Conservation (phyloP, 2,888 invertebrate species). For the Mesochorus sp. region DNA sequence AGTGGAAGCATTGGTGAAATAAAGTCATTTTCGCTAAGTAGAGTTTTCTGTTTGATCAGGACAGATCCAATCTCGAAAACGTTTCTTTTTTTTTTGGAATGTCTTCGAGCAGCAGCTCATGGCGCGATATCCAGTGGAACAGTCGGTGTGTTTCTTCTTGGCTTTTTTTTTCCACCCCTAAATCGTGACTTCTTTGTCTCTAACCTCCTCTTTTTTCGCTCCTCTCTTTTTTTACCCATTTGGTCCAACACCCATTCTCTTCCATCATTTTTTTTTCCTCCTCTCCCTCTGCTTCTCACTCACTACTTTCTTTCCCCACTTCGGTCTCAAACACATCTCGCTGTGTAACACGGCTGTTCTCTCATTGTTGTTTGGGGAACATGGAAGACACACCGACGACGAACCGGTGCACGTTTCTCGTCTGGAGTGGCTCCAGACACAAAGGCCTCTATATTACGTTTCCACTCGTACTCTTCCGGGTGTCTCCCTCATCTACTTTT, state of each 20-base stretch:
- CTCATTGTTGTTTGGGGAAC: constrained; percentile 78
- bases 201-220: constrained; percentile 23
- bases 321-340: constrained; percentile 6
- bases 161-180: constrained; percentile 27
- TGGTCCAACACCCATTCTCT: neutral
- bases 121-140: too few relatives aligned
- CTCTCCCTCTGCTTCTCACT: constrained; percentile 20
- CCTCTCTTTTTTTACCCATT: neutral
- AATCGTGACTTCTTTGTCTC: constrained; percentile 36
- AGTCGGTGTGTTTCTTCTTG: too few relatives aligned
- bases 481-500: constrained; percentile 56
- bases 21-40: too few relatives aligned
- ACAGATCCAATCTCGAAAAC: too few relatives aligned
- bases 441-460: constrained; percentile 79
- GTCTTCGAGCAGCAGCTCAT: too few relatives aligned
- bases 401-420: constrained; percentile 55
- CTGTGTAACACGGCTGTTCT: constrained; percentile 68
- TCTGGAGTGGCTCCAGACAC: constrained; percentile 76
- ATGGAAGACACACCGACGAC: constrained; percentile 48
- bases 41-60: too few relatives aligned
- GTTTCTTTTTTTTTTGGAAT: too few relatives aligned
- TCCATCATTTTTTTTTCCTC: neutral
- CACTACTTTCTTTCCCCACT: constrained; percentile 15
- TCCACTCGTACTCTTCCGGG: constrained; percentile 77
- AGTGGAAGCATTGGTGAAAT: too few relatives aligned